Evolutionary conservation across 2,797 vertebrate genomes (phyloP).

Genomic region (Urosaurus nigricauda): DNA sequence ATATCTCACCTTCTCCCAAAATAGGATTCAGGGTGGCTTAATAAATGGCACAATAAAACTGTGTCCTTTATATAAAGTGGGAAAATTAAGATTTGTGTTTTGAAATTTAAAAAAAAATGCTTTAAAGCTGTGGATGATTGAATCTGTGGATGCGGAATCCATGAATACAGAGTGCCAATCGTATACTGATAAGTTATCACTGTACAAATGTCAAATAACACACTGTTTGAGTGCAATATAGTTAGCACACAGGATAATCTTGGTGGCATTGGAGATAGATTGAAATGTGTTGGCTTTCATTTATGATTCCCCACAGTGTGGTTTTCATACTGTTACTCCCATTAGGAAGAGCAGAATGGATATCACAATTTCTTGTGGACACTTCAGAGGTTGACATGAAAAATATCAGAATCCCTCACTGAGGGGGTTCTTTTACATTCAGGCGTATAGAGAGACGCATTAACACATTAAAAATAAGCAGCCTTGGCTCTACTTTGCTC

Average conservation of each 20-base stretch:
- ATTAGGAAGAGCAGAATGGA: slow-evolving; percentile 49
- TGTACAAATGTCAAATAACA: slow-evolving; percentile 23
- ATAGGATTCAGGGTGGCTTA: too few species aligned
- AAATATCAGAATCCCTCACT: slow-evolving; percentile 27
- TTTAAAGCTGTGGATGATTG: too few species aligned
- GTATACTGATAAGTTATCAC: slow-evolving; percentile 23
- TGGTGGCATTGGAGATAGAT: slow-evolving; percentile 16
- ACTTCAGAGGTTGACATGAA: slow-evolving; percentile 44
- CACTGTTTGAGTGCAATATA: slow-evolving; percentile 36
- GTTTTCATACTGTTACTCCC: slow-evolving; percentile 48
- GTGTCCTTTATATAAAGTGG: too few species aligned
- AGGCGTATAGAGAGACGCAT: slow-evolving; percentile 36
- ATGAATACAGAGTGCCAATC: too few species aligned
- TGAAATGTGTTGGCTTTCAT: slow-evolving; percentile 44
- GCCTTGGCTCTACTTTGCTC: slow-evolving; percentile 38
- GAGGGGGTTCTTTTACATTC: slow-evolving; percentile 38
- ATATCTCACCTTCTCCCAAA: too few species aligned
- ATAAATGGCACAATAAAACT: too few species aligned
- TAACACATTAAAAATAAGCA: slow-evolving; percentile 53
- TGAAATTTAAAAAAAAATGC: too few species aligned
- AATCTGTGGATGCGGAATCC: too few species aligned
- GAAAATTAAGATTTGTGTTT: too few species aligned
- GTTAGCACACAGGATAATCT: slow-evolving; percentile 26
- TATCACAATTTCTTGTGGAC: slow-evolving; percentile 36
- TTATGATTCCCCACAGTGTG: slow-evolving; percentile 28